Evolutionary conservation across 2,113 vertebrate genomes (phyloP).

Genomic region (Cebus imitator): DNA sequence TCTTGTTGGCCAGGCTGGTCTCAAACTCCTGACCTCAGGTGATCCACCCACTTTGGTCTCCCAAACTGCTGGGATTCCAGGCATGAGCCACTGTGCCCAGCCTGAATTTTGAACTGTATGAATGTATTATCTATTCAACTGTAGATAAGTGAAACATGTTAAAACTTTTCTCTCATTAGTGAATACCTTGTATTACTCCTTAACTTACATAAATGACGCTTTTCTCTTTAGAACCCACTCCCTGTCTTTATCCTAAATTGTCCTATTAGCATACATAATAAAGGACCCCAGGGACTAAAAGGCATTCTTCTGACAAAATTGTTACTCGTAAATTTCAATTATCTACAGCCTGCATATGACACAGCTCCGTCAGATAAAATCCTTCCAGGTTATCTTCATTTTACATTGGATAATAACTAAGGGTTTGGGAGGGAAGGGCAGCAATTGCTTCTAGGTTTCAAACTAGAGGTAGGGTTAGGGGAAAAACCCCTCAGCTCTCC

Average conservation of each 20-base stretch:
- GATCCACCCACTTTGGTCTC: too few relatives aligned
- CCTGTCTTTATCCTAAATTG: neutral
- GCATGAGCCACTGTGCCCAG: too few relatives aligned
- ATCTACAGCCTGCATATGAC: neutral
- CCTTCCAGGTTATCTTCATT: neutral
- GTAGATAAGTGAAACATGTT: neutral
- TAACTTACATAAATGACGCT: neutral
- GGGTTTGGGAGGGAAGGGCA: neutral
- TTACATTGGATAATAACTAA: neutral
- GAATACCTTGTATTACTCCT: neutral
- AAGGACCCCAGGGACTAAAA: neutral
- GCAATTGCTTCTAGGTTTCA: slow-evolving; percentile 10
- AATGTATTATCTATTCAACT: neutral
- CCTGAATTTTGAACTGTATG: neutral
- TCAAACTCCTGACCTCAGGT: too few relatives aligned
- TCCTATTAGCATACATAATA: neutral
- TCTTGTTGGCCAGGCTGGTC: too few relatives aligned
- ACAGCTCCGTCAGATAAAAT: slow-evolving; percentile 3
- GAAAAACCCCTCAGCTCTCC: neutral
- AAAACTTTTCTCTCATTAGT: neutral
- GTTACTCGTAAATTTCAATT: slow-evolving; percentile 49
- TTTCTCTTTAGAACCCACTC: slow-evolving; percentile 4
- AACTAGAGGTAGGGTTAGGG: neutral
- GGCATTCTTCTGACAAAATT: slow-evolving; percentile 36
- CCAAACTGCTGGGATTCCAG: too few relatives aligned